Percentiles rank a stretch among this genome's conserved stretches.
These are phyloP conservation scores for Zaprionus ornatus DNA, from an alignment of 1,140 invertebrate genomes.

Conservation along the genomic window DNA sequence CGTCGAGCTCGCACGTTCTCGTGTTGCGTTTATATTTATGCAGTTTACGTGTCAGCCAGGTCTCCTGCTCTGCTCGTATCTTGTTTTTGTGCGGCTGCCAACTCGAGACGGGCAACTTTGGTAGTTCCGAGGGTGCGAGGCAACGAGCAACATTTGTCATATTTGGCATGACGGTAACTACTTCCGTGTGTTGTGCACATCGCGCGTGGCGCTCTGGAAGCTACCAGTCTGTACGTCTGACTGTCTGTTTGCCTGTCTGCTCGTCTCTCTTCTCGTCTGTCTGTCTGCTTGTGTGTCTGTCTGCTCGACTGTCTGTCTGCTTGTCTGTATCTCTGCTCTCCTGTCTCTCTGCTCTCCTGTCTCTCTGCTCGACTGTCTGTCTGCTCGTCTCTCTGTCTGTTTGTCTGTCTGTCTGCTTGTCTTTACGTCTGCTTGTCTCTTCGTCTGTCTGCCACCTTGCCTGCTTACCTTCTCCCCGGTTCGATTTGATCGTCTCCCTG, in stretches of 20 bases:
- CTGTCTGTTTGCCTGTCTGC: not conserved
- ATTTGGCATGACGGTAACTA: slow-evolving; percentile 80
- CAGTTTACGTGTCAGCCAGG: slow-evolving; percentile 72
- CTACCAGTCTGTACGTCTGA: not conserved
- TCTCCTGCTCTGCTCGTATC: slow-evolving; percentile 7
- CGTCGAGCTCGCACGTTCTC: slow-evolving; percentile 55
- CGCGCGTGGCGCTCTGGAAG: not conserved
- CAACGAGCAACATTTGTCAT: slow-evolving; percentile 68
- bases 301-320: not conserved
- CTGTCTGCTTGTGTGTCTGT: not conserved
- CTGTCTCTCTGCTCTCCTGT: not conserved
- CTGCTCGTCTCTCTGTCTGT: not conserved
- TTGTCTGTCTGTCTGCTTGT: not conserved
- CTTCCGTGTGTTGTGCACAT: slow-evolving; percentile 61
- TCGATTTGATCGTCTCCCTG: not conserved
- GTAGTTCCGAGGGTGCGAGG: not conserved
- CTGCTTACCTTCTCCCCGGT: not conserved
- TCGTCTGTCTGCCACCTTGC: not conserved
- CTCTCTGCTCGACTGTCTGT: not conserved
- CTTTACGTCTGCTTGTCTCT: not conserved
- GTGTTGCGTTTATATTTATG: slow-evolving; percentile 79
- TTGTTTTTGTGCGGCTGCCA: slow-evolving; percentile 45
- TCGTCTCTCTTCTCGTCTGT: not conserved
- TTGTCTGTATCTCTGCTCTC: not conserved
- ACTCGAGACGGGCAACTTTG: not conserved